These are phyloP conservation scores for Bombyx mandarina DNA, from an alignment of 1,140 invertebrate genomes.

Conservation along the genomic window DNA sequence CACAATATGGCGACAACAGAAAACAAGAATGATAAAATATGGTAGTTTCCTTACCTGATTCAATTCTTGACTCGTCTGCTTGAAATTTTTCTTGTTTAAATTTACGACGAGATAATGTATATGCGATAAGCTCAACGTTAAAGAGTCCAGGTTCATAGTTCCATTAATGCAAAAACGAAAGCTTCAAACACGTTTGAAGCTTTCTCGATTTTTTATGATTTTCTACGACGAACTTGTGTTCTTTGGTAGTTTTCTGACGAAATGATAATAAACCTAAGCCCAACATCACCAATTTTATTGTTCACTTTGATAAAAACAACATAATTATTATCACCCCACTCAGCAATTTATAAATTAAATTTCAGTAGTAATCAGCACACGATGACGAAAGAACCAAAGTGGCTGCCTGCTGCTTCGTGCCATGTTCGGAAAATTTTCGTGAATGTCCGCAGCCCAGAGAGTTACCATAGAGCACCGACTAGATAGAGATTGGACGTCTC, in stretches of 20 bases:
- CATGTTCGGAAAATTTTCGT: not conserved
- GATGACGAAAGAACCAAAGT: slow-evolving; percentile 41
- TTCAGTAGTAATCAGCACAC: slow-evolving; percentile 27
- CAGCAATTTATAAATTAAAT: slow-evolving; percentile 19
- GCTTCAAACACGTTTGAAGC: slow-evolving; percentile 86
- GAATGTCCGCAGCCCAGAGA: not conserved
- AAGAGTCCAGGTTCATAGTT: slow-evolving; percentile 99
- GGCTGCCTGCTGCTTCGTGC: not conserved
- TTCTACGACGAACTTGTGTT: slow-evolving; percentile 50
- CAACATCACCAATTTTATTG: slow-evolving; percentile 65
- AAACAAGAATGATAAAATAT: slow-evolving; percentile 46
- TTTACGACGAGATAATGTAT: slow-evolving; percentile 96
- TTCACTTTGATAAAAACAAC: slow-evolving; percentile 53
- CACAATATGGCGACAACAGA: slow-evolving; percentile 65
- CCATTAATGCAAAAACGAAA: slow-evolving; percentile 80
- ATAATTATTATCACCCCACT: slow-evolving; percentile 44
- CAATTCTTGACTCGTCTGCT: slow-evolving; percentile 85
- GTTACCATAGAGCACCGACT: not conserved
- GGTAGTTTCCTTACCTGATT: slow-evolving; percentile 59
- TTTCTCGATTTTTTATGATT: slow-evolving; percentile 71
- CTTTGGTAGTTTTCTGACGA: slow-evolving; percentile 55
- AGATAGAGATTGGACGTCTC: no score
- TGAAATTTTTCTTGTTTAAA: slow-evolving; percentile 96
- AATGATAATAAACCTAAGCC: slow-evolving; percentile 57
- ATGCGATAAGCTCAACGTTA: slow-evolving; percentile 97